Base-by-base conservation (phyloP, 35 echinoderm and acorn worm species). In the Apostichopus japonicus region DNA sequence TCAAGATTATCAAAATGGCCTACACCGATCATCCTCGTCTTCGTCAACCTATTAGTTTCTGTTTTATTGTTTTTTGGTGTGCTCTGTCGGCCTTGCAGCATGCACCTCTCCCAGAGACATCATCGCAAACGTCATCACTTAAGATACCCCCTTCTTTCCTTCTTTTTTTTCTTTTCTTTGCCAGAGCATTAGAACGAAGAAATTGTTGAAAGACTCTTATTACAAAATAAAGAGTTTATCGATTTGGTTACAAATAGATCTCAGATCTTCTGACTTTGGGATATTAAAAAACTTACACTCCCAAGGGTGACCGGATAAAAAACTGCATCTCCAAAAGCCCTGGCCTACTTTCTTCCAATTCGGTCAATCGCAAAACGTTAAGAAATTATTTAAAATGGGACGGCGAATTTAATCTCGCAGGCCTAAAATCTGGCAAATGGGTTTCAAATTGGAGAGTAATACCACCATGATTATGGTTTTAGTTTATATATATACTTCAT, bases 281-380 rank as follows among this genome's bases (percentile, higher is more conserved):
- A 84, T 57, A 84, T 84, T 84, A 84, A 84, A 83, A 83, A 75
- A 75, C 17, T 13, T 75, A 22, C 56, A 23, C 54, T 84, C 81
- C 81, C 81, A 55, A 57, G 81, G 81, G 81, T 84, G 81, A 58
- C 56, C 54, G 81, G 81, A 84, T 84, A 55, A 84, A 84, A 44
- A 58, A 84, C 54, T 21, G 81, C 54, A 84, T 84, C 81, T 84
- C 17, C 21, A 57, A 61, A 84, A 84, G 81, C 81, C 81, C 81
- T 84, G 81, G 56, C 81, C 81, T 84, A 84, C 81, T 84, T 84
- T 84, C 81, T 55, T 84, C 81, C 81, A 84, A 84, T 84, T 84
- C 81, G 81, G 81, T 84, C 81, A 84, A 84, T 84, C 81, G 54
- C 81, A 84, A 84, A 84, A 84, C n/a, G 81, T 19, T 75, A 58